A percentile compares a stretch with the other conserved stretches of the same genome.
Conservation (phyloP, 2,797 vertebrate species). For the Pygocentrus nattereri region DNA sequence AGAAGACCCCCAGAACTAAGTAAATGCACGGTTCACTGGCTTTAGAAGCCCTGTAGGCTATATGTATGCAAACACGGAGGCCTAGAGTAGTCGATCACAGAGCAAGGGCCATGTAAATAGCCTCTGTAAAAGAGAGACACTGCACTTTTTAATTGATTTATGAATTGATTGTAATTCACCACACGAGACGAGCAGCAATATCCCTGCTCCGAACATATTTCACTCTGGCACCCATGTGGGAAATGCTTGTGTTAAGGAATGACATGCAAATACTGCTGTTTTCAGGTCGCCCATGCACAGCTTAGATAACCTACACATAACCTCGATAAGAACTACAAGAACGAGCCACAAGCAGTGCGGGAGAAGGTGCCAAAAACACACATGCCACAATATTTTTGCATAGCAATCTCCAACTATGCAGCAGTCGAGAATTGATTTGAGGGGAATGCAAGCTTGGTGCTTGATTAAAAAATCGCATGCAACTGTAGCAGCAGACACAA, state of each 20-base stretch:
- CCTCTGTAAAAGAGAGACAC: constrained; percentile 52
- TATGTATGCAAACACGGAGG: constrained; percentile 63
- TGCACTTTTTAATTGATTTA: constrained; percentile 58
- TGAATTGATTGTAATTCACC: constrained; percentile 49
- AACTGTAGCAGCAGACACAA: constrained; percentile 69
- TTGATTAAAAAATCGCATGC: constrained; percentile 63
- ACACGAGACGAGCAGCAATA: constrained; percentile 53
- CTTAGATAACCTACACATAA: constrained; percentile 73
- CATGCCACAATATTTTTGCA: constrained; percentile 60
- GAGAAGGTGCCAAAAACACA: constrained; percentile 69
- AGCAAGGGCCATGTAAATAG: constrained; percentile 49
- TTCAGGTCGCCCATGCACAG: constrained; percentile 68
- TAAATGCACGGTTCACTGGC: constrained; percentile 70
- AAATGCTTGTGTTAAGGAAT: constrained; percentile 69
- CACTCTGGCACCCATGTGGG: constrained; percentile 66
- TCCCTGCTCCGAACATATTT: constrained; percentile 69
- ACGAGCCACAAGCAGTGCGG: constrained; percentile 72
- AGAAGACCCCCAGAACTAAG: constrained; percentile 73
- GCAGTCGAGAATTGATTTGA: constrained; percentile 60
- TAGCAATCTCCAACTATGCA: constrained; percentile 60
- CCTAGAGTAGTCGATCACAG: constrained; percentile 38
- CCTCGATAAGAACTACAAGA: constrained; percentile 71
- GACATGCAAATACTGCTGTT: constrained; percentile 70
- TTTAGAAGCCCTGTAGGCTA: constrained; percentile 66
- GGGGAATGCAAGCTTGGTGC: constrained; percentile 60